Conservation (phyloP, 2,113 vertebrate genomes). For the Sterna hirundo region DNA sequence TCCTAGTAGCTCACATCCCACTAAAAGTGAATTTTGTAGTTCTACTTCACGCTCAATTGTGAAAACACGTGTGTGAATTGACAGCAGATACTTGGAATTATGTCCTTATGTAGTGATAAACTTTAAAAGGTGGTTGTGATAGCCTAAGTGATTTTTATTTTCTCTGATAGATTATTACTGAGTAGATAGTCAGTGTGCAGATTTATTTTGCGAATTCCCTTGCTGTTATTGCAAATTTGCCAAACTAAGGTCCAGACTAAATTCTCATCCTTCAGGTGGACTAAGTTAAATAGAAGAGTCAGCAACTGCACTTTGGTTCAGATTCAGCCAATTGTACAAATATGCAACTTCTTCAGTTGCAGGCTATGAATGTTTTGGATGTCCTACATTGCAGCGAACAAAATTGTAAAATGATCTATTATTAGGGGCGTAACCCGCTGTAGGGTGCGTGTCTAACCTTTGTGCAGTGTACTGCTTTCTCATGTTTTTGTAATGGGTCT, state of each 20-base stretch:
- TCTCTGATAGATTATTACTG: not conserved
- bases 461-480: not conserved
- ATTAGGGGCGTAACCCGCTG: not conserved
- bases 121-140: not conserved
- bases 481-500: not conserved
- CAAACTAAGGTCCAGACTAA: not conserved
- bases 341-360: not conserved
- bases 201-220: not conserved
- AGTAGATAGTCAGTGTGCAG: not conserved
- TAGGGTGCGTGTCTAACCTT: rapidly evolving
- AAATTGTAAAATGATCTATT: not conserved
- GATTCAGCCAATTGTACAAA: not conserved
- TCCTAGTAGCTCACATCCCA: not conserved
- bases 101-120: not conserved
- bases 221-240: not conserved
- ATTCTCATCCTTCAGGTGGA: not conserved
- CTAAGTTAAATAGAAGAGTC: not conserved
- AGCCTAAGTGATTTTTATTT: not conserved
- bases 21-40: not conserved
- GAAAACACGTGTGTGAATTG: not conserved
- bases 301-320: not conserved
- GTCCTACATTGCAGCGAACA: not conserved
- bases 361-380: not conserved
- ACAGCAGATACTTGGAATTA: not conserved
- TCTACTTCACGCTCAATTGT: not conserved